Base-by-base conservation (phyloP, 2,113 vertebrate species). In the Psettodes erumei region DNA sequence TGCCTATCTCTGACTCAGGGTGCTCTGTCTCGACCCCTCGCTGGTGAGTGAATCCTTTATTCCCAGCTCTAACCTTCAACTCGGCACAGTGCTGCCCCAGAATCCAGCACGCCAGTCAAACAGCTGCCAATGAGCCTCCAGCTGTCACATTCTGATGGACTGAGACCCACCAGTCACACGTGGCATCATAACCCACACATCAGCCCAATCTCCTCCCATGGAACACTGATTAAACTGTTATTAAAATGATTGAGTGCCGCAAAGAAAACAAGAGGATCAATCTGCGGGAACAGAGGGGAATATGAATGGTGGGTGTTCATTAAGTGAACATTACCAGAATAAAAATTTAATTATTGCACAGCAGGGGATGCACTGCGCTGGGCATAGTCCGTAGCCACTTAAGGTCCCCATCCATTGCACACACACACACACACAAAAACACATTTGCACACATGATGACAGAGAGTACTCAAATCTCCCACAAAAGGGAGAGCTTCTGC, bases 291-390 rank as follows among this genome's bases (percentile, higher is more conserved):
- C 15, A 58, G 27, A 43, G 21, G 11, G 42, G 30, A 60, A 77
- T 51, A 37, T 71, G 33, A 53, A 53, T 62, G 42, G 71, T 56
- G 63, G 74, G 75, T 54, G 82, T 77, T 87, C 78, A 85, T 92
- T 88, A 81, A 84, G 59, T 40, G 58, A 79, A 82, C 63, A 89
- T 86, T 86, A 86, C 45, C 51, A 68, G 45, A 32, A 75, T 77
- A 72, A 74, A 75, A 79, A 82, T 81, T 74, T 13, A 90, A 88
- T 90, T 86, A 90, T 27, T 69, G 77, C 63, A 30, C 85, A 87
- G 89, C 75, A 77, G 82, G 83, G 50, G 28, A 43, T 55, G 56
- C 3, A 19, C 35, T 47, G 6, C 15, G 1, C 72, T 55, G 35
- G 27, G 51, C 19, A 82, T 72, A 54, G 61, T 77, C 67, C 68